phyloP scores from a whole-genome alignment of 2,888 invertebrate genomes.

The Electrophaes corylata region DNA sequence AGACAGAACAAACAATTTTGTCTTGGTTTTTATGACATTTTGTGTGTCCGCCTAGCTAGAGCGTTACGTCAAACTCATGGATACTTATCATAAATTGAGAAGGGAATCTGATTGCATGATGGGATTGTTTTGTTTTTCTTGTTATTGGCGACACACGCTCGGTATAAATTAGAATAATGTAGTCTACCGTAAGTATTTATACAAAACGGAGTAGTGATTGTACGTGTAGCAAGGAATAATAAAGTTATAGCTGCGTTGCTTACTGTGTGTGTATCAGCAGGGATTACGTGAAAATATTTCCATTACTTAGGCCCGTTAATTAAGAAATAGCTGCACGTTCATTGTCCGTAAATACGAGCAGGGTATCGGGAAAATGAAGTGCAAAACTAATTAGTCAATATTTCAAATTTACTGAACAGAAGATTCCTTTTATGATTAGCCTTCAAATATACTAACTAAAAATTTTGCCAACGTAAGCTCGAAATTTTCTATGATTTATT shows the following conservation, averaged over 20 bases:
- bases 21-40: constrained; percentile 31
- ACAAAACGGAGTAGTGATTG: constrained; percentile 12
- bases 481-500: no score
- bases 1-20: constrained; percentile 37
- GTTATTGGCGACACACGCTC: constrained; percentile 23
- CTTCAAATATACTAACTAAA: no score
- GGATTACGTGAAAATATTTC: constrained; percentile 33
- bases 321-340: constrained; percentile 35
- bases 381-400: not conserved
- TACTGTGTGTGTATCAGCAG: constrained; percentile 4
- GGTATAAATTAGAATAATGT: constrained; percentile 5
- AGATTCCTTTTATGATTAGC: not conserved
- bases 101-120: constrained; percentile 28
- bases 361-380: constrained; percentile 8
- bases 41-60: constrained; percentile 23
- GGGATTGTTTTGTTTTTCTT: constrained; percentile 30
- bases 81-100: constrained; percentile 28
- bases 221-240: constrained; percentile 16
- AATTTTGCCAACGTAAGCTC: no score
- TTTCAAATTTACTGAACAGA: not conserved
- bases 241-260: constrained; percentile 8
- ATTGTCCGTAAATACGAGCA: constrained; percentile 16
- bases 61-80: constrained; percentile 19
- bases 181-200: constrained; percentile 12
- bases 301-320: constrained; percentile 31